Evolutionary conservation across 1,140 invertebrate genomes (phyloP), one percentile per base, ranked within the genome.

Genomic region (Panagrolaimus sp.): DNA sequence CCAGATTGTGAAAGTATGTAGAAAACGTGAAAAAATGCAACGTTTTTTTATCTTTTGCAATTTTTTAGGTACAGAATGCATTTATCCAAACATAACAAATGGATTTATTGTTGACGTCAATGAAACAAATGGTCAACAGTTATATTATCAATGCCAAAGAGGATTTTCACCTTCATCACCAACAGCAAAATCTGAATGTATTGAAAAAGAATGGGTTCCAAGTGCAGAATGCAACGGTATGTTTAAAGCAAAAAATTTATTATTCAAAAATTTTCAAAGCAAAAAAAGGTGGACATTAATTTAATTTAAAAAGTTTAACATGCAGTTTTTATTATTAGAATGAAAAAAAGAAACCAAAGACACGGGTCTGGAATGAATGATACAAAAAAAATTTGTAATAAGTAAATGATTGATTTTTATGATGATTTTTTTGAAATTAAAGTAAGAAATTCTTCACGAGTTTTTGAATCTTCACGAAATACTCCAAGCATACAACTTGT

Each of bases 401-500:
- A 24, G 14, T 14, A 3, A 9, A 26, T 17, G 17, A 55, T 1
- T 55, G 7, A 15, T 7, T 28, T 28, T 43, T 46, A 8, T n/a
- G 48, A 67, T 72, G 38, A 76, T 48, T 78, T 69, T 47, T 78
- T 78, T 58, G 79, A 79, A 46, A 88, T 87, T 84, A 89, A 91
- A 12, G 87, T 92, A 26, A 99, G 88, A 86, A 98, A 99, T 86
- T 99, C 96, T 85, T 98, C 95, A 70, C 96, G 88, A 9, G 95
- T 98, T 86, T 98, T 98, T 0, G 93, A 91, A 86, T 99, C 94
- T 77, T 98, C 94, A 67, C 96, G 87, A 87, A 98, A 98, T 0
- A 94, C 93, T n/a, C 96, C 96, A 65, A 98, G 86, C 96, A 98
- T 98, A 17, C 94, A 96, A 48, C 93, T 96, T 0, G 96, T 99